Conservation (phyloP, 2,888 invertebrate genomes). For the Troglohyphantes excavatus region DNA sequence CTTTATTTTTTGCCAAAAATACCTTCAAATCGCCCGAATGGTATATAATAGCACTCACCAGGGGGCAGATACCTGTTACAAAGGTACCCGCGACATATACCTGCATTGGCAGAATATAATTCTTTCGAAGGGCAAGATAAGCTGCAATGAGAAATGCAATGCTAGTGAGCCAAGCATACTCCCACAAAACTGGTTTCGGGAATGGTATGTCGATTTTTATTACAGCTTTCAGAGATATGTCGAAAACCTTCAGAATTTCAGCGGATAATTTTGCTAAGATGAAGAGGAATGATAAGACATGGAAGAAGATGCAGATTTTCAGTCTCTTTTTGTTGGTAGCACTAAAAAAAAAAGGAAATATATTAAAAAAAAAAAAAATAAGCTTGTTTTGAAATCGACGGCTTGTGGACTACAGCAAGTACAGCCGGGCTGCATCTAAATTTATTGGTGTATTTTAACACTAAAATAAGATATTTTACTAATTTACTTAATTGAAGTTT, state of each 20-base stretch:
- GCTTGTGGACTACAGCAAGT: too few species aligned
- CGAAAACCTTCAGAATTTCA: slow-evolving; percentile 94
- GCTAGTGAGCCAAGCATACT: slow-evolving; percentile 95
- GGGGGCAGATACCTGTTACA: slow-evolving; percentile 89
- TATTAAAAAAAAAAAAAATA: too few species aligned
- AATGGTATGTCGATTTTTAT: slow-evolving; percentile 91
- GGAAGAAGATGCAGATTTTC: slow-evolving; percentile 96
- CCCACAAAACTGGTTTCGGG: slow-evolving; percentile 95
- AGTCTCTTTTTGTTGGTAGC: slow-evolving; percentile 97
- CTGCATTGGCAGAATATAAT: slow-evolving; percentile 88
- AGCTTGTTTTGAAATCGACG: too few species aligned
- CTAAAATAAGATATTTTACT: too few species aligned
- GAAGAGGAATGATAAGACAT: slow-evolving; percentile 92
- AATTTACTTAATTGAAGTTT: too few species aligned
- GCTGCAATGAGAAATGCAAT: slow-evolving; percentile 92
- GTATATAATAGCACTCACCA: slow-evolving; percentile 90
- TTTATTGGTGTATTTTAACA: too few species aligned
- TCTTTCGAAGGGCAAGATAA: slow-evolving; percentile 91
- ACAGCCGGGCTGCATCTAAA: too few species aligned
- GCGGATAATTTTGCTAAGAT: slow-evolving; percentile 95
- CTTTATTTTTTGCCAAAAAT: slow-evolving; percentile 87
- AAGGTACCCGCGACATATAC: slow-evolving; percentile 90
- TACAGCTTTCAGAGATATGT: slow-evolving; percentile 95
- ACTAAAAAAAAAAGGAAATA: slow-evolving; percentile 86
- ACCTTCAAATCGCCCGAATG: slow-evolving; percentile 92